phyloP scores from a whole-genome alignment of 2,113 vertebrate species.

The Megaceryle maxima region DNA sequence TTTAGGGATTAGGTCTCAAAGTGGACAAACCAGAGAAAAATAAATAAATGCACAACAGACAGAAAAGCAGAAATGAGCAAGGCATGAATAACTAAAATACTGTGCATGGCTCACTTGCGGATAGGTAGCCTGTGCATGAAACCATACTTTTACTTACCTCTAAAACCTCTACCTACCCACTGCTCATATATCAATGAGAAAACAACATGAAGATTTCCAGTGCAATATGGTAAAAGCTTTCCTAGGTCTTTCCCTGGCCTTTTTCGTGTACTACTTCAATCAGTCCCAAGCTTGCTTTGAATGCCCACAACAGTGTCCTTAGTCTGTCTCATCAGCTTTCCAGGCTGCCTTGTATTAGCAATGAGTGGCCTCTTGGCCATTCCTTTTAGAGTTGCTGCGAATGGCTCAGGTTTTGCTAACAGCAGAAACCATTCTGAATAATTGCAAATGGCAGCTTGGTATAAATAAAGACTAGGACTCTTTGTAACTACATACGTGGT shows the following conservation, averaged over 20 bases:
- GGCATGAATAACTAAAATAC: neutral
- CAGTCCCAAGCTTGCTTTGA: neutral
- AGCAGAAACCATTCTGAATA: neutral
- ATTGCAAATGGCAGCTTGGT: neutral
- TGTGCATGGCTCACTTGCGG: neutral
- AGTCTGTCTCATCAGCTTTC: neutral
- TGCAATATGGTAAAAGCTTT: neutral
- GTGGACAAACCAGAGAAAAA: neutral
- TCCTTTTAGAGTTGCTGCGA: neutral
- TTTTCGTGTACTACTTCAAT: neutral
- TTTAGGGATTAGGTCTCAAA: neutral
- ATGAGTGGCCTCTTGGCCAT: neutral
- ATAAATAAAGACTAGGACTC: neutral
- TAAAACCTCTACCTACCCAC: neutral
- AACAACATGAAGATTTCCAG: neutral
- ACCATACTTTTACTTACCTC: neutral
- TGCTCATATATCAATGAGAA: neutral
- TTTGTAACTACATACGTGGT: neutral
- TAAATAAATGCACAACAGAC: neutral
- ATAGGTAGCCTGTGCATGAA: neutral
- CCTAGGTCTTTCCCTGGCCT: neutral
- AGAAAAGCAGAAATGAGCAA: neutral
- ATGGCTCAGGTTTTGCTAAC: neutral
- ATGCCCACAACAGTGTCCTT: neutral
- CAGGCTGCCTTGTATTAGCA: neutral